Evolutionary conservation across 1,140 invertebrate species (phyloP).

Genomic region (Hylaeus anthracinus): DNA sequence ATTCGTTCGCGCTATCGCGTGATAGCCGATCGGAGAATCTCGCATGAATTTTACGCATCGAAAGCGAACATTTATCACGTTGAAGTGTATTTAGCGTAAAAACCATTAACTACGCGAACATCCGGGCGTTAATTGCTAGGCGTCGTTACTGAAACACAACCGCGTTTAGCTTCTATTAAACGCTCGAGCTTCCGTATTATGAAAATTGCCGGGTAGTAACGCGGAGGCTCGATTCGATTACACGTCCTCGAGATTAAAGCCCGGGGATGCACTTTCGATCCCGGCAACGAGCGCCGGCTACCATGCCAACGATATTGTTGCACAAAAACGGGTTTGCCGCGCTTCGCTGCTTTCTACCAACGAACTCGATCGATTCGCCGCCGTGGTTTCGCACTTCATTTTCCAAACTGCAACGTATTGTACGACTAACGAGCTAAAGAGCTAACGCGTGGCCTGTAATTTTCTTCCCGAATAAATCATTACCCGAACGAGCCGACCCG

Average conservation of each 20-base stretch:
- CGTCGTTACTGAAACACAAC: not conserved
- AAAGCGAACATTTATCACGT: too few relatives aligned
- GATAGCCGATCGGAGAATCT: too few relatives aligned
- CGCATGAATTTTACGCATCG: too few relatives aligned
- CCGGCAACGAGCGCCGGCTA: constrained; percentile 26
- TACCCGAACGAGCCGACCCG: too few relatives aligned
- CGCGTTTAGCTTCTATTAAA: constrained; percentile 30
- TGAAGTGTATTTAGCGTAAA: not conserved
- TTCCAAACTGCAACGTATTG: not conserved
- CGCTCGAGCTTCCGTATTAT: constrained; percentile 25
- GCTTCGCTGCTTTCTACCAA: constrained; percentile 49
- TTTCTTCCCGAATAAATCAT: too few relatives aligned
- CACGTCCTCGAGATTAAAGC: constrained; percentile 36
- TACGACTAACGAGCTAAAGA: not conserved
- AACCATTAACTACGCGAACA: not conserved
- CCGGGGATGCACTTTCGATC: constrained; percentile 48
- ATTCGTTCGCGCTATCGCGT: too few relatives aligned
- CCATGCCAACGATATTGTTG: constrained; percentile 49
- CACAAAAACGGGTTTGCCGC: constrained; percentile 46
- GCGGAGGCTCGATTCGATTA: constrained; percentile 20
- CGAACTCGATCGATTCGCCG: constrained; percentile 26
- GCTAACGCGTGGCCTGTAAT: not conserved
- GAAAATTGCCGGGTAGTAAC: constrained; percentile 24
- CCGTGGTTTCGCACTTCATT: constrained; percentile 33
- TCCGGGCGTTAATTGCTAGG: not conserved